Evolutionary conservation across 2,113 vertebrate species (phyloP).

Genomic region (mouse (Mus musculus)): GRCm39 chr5:27391501-27392000

Average conservation of each 20-base stretch:
- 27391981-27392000: no score
- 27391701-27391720: not conserved
- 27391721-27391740: not conserved
- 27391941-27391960: not conserved
- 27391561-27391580: not conserved
- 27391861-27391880: not conserved
- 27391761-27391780: not conserved
- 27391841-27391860: not conserved
- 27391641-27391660: not conserved
- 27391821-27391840: not conserved
- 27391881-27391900: fast-evolving
- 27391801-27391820: not conserved
- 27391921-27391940: not conserved
- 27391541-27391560: not conserved
- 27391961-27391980: fast-evolving
- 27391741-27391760: not conserved
- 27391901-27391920: fast-evolving
- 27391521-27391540: not conserved
- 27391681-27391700: not conserved
- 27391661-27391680: not conserved
- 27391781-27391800: not conserved
- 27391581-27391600: not conserved
- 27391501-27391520: not conserved
- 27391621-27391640: not conserved
- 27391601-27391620: not conserved